These are phyloP conservation scores for Xerus rutilus DNA, from an alignment of 2,797 vertebrate species.

Conservation along the genomic window DNA sequence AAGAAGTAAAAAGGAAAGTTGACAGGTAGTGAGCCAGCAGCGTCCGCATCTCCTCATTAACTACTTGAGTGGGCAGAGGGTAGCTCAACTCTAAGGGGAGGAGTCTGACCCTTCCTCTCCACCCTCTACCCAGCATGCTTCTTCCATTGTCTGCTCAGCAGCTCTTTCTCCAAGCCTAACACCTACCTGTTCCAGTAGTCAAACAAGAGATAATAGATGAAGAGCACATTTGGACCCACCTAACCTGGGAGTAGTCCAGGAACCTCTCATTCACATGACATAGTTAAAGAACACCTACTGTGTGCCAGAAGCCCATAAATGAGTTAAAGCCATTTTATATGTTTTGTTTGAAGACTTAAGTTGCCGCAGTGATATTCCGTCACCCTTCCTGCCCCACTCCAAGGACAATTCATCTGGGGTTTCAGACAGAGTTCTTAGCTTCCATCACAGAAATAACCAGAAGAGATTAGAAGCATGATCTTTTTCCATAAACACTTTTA, in stretches of 20 bases:
- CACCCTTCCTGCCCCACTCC: neutral
- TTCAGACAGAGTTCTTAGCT: neutral
- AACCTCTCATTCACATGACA: neutral
- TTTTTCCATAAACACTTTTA: slow-evolving; percentile 54
- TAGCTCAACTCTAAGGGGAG: neutral
- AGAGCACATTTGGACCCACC: neutral
- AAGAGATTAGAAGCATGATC: slow-evolving; percentile 5
- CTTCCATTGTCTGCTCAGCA: neutral
- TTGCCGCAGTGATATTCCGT: neutral
- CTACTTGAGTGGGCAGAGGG: rapidly evolving
- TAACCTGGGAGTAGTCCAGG: neutral
- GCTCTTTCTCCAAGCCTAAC: neutral
- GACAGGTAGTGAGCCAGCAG: neutral
- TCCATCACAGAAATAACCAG: neutral
- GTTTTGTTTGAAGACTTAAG: slow-evolving; percentile 52
- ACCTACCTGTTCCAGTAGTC: neutral
- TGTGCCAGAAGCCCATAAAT: slow-evolving; percentile 54
- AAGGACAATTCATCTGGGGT: neutral
- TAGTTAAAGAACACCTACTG: slow-evolving; percentile 46
- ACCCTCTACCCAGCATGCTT: neutral
- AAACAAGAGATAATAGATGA: neutral
- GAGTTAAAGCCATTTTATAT: slow-evolving; percentile 8
- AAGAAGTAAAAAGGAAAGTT: slow-evolving; percentile 77
- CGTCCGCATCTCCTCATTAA: neutral
- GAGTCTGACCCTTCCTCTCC: neutral